These are phyloP conservation scores for Athalia rosae DNA, from an alignment of 2,888 invertebrate species.

Conservation along the genomic window DNA sequence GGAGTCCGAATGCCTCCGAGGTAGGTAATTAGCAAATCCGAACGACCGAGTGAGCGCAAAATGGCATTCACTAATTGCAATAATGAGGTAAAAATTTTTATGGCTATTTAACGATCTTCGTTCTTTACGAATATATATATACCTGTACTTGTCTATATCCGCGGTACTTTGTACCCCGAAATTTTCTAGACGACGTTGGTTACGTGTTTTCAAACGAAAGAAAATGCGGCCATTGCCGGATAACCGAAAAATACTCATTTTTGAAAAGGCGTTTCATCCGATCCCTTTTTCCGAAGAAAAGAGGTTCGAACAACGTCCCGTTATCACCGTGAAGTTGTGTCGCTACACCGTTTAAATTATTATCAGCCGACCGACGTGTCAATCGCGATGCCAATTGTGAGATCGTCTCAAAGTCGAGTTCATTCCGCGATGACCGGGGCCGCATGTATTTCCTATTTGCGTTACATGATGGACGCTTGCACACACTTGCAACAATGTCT, in stretches of 20 bases:
- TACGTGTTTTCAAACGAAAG: no score
- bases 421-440: neutral
- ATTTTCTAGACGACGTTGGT: neutral
- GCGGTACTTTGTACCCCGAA: neutral
- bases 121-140: neutral
- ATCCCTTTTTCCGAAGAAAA: no score
- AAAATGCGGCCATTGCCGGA: no score
- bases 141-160: neutral
- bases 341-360: slow-evolving; percentile 20
- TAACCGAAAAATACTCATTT: no score
- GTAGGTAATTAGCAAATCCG: slow-evolving; percentile 21
- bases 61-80: slow-evolving; percentile 31
- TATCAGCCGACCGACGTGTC: slow-evolving; percentile 30
- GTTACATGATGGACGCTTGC: neutral
- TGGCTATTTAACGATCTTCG: slow-evolving; percentile 16
- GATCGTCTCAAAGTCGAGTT: slow-evolving; percentile 42
- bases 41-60: slow-evolving; percentile 8
- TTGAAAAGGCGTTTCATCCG: no score
- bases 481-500: neutral
- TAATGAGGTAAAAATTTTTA: slow-evolving; percentile 24
- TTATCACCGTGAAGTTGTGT: neutral
- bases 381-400: slow-evolving; percentile 41
- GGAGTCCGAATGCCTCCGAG: neutral
- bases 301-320: neutral
- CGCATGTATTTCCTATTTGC: no score